These are phyloP conservation scores for Pelochelys cantorii DNA, from an alignment of 2,797 vertebrate genomes.

Conservation along the genomic window DNA sequence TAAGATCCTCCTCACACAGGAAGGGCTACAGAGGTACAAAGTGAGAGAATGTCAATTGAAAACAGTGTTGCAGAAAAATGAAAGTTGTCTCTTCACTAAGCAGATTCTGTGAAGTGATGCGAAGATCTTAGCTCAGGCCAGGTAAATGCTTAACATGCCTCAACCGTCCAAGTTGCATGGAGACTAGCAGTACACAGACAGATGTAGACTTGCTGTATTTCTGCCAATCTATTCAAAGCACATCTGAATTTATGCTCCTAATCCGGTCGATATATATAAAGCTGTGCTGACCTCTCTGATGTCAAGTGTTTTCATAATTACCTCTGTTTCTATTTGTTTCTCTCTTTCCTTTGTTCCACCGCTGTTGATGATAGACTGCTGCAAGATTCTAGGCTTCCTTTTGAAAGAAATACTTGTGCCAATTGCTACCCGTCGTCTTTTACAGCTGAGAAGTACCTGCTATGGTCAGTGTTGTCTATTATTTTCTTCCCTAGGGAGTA, in stretches of 20 bases:
- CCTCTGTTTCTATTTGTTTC: background rate
- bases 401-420: background rate
- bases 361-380: accelerated
- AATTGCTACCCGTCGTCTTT: accelerated
- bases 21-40: background rate
- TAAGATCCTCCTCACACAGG: background rate
- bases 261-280: constrained; percentile 1
- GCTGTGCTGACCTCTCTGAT: background rate
- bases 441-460: background rate
- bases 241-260: background rate
- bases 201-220: background rate
- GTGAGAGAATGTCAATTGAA: constrained; percentile 1
- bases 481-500: accelerated
- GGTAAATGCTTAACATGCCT: background rate
- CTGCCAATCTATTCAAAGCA: background rate
- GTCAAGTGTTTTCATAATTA: background rate
- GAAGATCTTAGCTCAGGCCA: background rate
- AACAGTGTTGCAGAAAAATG: background rate
- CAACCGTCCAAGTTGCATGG: accelerated
- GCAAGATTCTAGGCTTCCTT: background rate
- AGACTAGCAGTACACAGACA: background rate
- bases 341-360: background rate
- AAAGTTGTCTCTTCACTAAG: background rate
- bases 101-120: background rate
- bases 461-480: accelerated